Conservation (phyloP, 2,113 vertebrate species). For the Salvelinus sp. region DNA sequence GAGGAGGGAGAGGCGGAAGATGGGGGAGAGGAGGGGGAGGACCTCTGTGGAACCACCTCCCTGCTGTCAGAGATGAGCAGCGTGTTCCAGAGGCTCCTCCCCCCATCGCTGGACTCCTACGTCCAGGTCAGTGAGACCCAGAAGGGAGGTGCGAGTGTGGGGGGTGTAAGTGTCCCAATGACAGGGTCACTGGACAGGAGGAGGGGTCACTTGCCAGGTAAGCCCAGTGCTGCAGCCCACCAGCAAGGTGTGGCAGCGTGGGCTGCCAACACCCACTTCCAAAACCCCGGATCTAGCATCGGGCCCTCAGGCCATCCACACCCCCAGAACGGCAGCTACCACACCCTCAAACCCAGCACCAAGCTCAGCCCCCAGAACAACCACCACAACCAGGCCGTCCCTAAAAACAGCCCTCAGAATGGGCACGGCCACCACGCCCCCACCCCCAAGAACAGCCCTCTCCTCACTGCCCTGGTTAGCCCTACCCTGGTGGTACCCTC, state of each 20-base stretch:
- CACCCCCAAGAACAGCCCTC: slow-evolving; percentile 40
- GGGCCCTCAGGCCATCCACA: slow-evolving; percentile 80
- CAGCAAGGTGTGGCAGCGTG: slow-evolving; percentile 92
- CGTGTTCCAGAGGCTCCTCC: slow-evolving; percentile 91
- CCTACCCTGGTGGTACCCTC: slow-evolving; percentile 56
- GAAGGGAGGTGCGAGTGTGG: slow-evolving; percentile 68
- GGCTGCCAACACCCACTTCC: slow-evolving; percentile 96
- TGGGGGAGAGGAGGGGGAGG: slow-evolving; percentile 54
- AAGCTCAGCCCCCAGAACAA: slow-evolving; percentile 72
- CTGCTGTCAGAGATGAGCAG: slow-evolving; percentile 95
- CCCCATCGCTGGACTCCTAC: slow-evolving; percentile 84
- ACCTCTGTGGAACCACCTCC: slow-evolving; percentile 80
- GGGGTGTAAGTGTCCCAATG: slow-evolving; percentile 58
- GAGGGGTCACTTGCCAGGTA: slow-evolving; percentile 83
- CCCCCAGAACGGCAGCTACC: slow-evolving; percentile 52
- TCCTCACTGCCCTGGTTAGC: slow-evolving; percentile 57
- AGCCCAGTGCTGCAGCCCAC: slow-evolving; percentile 77
- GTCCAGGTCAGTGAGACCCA: slow-evolving; percentile 79
- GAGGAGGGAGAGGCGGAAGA: slow-evolving; percentile 60
- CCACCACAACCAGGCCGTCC: slow-evolving; percentile 43
- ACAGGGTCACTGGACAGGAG: slow-evolving; percentile 85
- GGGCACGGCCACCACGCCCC: slow-evolving; percentile 26
- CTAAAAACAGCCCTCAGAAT: no score
- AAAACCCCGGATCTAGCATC: slow-evolving; percentile 82
- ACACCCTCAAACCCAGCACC: slow-evolving; percentile 69